Evolutionary conservation across 1,140 invertebrate genomes (phyloP), one percentile per base, ranked within the genome.

Genomic region (Acromyrmex heyeri): DNA sequence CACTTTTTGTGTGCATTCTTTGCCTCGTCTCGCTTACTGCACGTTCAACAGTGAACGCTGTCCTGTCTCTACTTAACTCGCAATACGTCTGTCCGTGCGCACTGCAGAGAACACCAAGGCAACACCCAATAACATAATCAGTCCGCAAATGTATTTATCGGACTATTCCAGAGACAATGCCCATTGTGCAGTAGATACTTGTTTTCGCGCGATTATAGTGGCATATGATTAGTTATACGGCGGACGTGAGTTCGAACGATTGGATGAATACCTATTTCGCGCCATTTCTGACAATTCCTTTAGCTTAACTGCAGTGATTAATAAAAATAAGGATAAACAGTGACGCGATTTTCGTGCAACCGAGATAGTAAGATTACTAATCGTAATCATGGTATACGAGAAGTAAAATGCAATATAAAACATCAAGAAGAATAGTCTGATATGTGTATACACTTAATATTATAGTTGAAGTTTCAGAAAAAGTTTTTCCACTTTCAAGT

Each of bases 71-170:
- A 83, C 83, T 93, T 91, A 88, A 86, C 30, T 72, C 85, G 81
- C 88, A 92, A 93, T 93, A 92, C 86, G 88, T 89, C 89, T 76
- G 81, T 48, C 67, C 69, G 69, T 72, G 50, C n/a, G 3, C 55
- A n/a, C n/a, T 59, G 70, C 67, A 30, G 21, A 61, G 57, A 44
- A 38, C 64, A 62, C 30, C 76, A 70, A 85, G 62, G 88, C 85
- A 87, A 89, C 88, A 89, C 86, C 78, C 87, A 88, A 91, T 92
- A 93, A 93, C 88, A 90, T 91, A 93, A 93, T 93, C 92, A 92
- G 90, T 92, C 86, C 67, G 34, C 72, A 70, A 38, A 89, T 90
- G 81, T 92, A 92, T 93, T 93, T 92, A 92, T 93, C 88, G 88
- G 82, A 53, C 76, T 64, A 75, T 85, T 79, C 69, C 62, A n/a